A percentile compares a stretch with the other conserved stretches of the same genome.
phyloP scores from a whole-genome alignment of 2,797 vertebrate genomes.

The Melanotaenia parkinsoni region DNA sequence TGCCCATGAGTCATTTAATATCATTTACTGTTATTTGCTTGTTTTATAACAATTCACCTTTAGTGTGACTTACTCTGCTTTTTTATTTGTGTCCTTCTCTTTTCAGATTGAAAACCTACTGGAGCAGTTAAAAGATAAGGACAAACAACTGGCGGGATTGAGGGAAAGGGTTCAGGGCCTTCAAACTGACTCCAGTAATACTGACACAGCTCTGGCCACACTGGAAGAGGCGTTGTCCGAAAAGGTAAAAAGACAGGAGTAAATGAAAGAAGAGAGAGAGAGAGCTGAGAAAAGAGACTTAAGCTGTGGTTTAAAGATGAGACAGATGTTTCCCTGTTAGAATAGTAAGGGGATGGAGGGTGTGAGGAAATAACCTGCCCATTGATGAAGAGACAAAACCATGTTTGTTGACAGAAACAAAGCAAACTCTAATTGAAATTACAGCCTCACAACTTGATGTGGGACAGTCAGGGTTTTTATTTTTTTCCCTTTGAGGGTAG shows the following conservation, averaged over 20 bases:
- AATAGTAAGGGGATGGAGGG: background rate
- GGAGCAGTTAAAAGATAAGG: conserved; percentile 97
- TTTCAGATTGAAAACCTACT: conserved; percentile 89
- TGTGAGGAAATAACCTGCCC: background rate
- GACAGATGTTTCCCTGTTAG: background rate
- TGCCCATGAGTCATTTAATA: conserved; percentile 3
- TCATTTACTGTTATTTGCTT: conserved; percentile 19
- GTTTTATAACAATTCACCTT: conserved; percentile 11
- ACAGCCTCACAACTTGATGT: conserved; percentile 19
- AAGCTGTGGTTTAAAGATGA: background rate
- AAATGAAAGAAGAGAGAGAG: background rate
- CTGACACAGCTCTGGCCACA: conserved; percentile 93
- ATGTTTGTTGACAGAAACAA: background rate
- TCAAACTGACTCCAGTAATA: conserved; percentile 97
- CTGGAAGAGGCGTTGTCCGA: conserved; percentile 96
- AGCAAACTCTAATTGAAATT: conserved; percentile 37
- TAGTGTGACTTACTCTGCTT: conserved; percentile 18
- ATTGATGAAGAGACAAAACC: background rate
- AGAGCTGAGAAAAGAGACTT: background rate
- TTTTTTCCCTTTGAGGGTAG: conserved; percentile 18
- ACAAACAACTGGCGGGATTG: conserved; percentile 94
- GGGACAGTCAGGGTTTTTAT: conserved; percentile 9
- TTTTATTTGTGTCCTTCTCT: conserved; percentile 40
- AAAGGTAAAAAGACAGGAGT: conserved; percentile 84
- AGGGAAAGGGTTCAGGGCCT: conserved; percentile 94